A percentile compares a stretch with the other conserved stretches of the same genome.
Conservation (phyloP, 2,113 vertebrate species). For the Oplegnathus fasciatus region DNA sequence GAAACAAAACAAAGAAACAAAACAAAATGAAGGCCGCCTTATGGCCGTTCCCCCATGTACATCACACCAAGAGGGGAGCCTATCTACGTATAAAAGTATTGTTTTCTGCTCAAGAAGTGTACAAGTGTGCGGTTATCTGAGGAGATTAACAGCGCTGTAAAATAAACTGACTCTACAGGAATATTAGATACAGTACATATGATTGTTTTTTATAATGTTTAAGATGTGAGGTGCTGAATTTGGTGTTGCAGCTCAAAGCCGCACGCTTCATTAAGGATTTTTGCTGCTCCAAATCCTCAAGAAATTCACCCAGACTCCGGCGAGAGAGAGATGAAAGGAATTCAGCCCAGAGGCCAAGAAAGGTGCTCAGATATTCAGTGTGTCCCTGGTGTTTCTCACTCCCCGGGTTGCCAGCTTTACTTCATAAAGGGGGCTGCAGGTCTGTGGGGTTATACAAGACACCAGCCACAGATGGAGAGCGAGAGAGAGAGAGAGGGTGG, state of each 20-base stretch:
- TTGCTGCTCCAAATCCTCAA: neutral
- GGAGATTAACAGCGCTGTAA: neutral
- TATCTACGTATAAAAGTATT: neutral
- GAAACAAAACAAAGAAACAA: neutral
- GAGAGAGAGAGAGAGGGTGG: neutral
- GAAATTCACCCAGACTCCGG: conserved; percentile 50
- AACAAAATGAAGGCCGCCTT: neutral
- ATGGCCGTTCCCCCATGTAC: neutral
- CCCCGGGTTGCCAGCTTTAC: conserved; percentile 8
- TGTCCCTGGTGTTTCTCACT: conserved; percentile 30
- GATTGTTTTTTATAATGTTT: neutral
- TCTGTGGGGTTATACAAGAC: conserved; percentile 41
- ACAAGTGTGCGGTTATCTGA: too few species aligned
- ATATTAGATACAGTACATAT: neutral
- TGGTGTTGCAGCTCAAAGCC: conserved; percentile 6
- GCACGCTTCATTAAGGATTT: conserved; percentile 13
- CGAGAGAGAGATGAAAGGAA: conserved; percentile 47
- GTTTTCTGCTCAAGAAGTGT: neutral
- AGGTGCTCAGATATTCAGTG: conserved; percentile 54
- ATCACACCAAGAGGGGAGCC: neutral
- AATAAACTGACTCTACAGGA: neutral
- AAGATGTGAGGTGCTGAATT: neutral
- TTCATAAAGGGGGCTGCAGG: conserved; percentile 26
- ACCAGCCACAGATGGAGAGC: conserved; percentile 34
- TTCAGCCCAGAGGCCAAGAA: conserved; percentile 55